Percentiles rank a stretch among this genome's conserved stretches.
phyloP scores from a whole-genome alignment of 1,140 invertebrate species.

The Lerema accius region DNA sequence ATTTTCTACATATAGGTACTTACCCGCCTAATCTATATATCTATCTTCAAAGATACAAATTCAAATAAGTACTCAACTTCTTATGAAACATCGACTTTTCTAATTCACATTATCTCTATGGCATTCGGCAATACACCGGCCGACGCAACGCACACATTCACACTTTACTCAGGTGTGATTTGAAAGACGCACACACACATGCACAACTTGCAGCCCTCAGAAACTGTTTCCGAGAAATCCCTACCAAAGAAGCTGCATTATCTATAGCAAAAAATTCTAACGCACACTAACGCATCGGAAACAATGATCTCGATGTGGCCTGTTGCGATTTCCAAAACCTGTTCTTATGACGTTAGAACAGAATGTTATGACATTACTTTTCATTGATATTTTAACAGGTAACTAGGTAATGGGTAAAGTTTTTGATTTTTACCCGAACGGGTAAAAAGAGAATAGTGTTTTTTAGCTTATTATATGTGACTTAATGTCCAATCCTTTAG shows the following conservation, averaged over 20 bases:
- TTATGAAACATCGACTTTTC: not conserved
- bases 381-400: too few species aligned
- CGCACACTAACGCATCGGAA: conserved; percentile 36
- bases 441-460: too few species aligned
- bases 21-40: too few species aligned
- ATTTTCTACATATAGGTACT: too few species aligned
- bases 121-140: conserved; percentile 8
- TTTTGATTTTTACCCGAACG: too few species aligned
- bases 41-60: too few species aligned
- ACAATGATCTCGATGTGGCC: conserved; percentile 41
- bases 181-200: conserved; percentile 40
- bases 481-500: too few species aligned
- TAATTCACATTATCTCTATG: not conserved
- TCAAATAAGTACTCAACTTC: too few species aligned
- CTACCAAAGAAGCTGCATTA: conserved; percentile 44
- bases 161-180: conserved; percentile 40
- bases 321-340: conserved; percentile 28
- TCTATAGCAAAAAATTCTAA: conserved; percentile 58
- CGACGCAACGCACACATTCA: conserved; percentile 49
- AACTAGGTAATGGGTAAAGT: too few species aligned
- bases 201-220: conserved; percentile 37
- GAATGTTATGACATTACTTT: not conserved
- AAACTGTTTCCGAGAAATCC: conserved; percentile 49
- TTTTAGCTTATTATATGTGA: too few species aligned
- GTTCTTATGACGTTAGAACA: conserved; percentile 8